Base-by-base conservation (phyloP, 1,140 invertebrate species). In the Heterodera schachtii region DNA sequence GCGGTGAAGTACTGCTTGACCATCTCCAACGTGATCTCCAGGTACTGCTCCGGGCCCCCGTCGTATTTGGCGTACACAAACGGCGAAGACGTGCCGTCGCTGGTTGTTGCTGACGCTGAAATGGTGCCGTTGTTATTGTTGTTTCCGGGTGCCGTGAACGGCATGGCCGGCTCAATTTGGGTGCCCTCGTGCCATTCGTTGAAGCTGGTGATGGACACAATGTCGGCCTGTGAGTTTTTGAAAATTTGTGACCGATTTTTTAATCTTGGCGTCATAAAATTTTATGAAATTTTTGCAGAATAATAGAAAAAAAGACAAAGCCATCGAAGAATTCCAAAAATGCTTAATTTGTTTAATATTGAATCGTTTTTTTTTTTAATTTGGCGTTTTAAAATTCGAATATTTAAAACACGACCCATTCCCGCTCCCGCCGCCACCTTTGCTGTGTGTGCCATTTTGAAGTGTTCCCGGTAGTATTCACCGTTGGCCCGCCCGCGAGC, bases 141-240 rank as follows among this genome's bases (percentile, higher is more conserved):
- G 73, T 84, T 31, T 0, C 49, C 0, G 49, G 49, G 49, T 52
- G 57, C 80, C 19, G n/a, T 80, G 44, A 88, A 69, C 19, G 90
- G 86, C 31, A 90, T 79, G 3, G 92, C 91, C 73, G 90, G 87
- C 84, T 92, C 92, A 77, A 92, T 91, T 84, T 92, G 92, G 16
- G 91, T 92, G 8, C 92, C 92, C 87, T 92, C 92, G 79, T 92
- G 92, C 92, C 92, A 92, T 83, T 92, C 92, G 85, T 92, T 92
- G 84, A 92, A 92, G 8, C 91, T 91, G 13, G 92, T 92, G 19
- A 92, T 91, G 21, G 90, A 91, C 44, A 92, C 80, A 46, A 91
- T 83, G 60, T 81, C 74, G 47, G 91, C 89, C 8, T 84, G n/a
- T 16, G 8, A 16, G 31, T 31, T 31, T 31, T 31, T 31, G 0